Evolutionary conservation across 2,113 vertebrate species (phyloP), one percentile per base, ranked within the genome.

Genomic region (Myrmophylax atrothorax): DNA sequence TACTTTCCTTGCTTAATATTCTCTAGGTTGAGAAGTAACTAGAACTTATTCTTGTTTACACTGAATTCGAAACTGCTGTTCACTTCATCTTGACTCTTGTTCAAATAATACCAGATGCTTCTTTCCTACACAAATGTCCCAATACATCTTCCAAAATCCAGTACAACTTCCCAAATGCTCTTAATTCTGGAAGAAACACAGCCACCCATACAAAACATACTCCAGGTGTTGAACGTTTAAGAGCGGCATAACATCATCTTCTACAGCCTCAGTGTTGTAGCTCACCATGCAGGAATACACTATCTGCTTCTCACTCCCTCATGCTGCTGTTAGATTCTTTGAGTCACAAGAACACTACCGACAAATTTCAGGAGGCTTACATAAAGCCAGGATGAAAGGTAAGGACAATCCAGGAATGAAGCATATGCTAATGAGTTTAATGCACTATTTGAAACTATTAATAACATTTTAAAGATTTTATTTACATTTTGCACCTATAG

Each of bases 341-440:
- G 64, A 85, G 73, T 68, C 83, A 44, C 40, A 87, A 70, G 56
- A 72, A 86, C 8, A 63, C 31, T 74, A 93, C 53, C 46, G 25
- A 16, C 35, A 56, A 90, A 79, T 37, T 84, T 88, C 67, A 94
- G 44, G 87, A 84, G 68, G 49, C 89, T 77, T 63, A 78, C 35
- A 60, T 44, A 75, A 94, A 92, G 68, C 4, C 79, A 55, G 52
- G 72, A 95, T 93, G 84, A 69, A 87, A 89, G 94, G 33, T 28
- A 37, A 88, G 44, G 38, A 53, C 23, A 11, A 76, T 46, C 47
- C 46, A 92, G 75, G 62, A 96, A 82, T 53, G 66, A 85, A 56
- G 14, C 33, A 84, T 74, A 87, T 33, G 16, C 79, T 90, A 88
- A 3, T 14, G 49, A 81, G n/a, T 77, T 91, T 85, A 77, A 33